phyloP scores from a whole-genome alignment of 2,797 vertebrate genomes.

The Rhynchotus rufescens region DNA sequence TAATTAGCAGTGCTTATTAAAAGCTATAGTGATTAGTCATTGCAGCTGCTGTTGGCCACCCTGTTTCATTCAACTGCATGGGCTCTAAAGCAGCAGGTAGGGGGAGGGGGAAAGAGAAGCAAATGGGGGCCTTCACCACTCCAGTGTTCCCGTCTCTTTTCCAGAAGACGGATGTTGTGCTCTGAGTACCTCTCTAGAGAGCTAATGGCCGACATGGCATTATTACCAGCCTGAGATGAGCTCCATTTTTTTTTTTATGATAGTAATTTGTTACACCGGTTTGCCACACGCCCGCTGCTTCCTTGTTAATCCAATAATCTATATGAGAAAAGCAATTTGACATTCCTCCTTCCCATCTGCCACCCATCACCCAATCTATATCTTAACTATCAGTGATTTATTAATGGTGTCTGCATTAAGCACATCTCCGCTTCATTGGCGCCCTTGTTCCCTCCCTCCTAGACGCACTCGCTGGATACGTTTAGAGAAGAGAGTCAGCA shows the following conservation, averaged over 20 bases:
- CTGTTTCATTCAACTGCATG: background rate
- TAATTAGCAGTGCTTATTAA: slow-evolving; percentile 48
- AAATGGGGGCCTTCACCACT: slow-evolving; percentile 19
- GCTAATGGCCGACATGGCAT: slow-evolving; percentile 74
- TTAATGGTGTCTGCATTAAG: slow-evolving; percentile 79
- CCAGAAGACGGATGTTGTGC: slow-evolving; percentile 70
- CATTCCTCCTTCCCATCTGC: slow-evolving; percentile 83
- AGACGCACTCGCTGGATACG: slow-evolving; percentile 52
- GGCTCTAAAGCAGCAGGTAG: background rate
- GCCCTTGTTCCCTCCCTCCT: slow-evolving; percentile 48
- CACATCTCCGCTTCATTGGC: slow-evolving; percentile 70
- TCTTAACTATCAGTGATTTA: slow-evolving; percentile 85
- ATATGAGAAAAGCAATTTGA: slow-evolving; percentile 87
- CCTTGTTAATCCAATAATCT: slow-evolving; percentile 87
- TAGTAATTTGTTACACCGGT: slow-evolving; percentile 83
- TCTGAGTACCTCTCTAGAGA: slow-evolving; percentile 75
- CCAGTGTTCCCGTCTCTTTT: slow-evolving; percentile 70
- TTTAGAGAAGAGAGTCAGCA: slow-evolving; percentile 63
- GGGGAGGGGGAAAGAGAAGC: background rate
- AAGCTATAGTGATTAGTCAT: slow-evolving; percentile 20
- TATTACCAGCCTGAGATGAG: slow-evolving; percentile 78
- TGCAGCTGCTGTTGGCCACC: slow-evolving; percentile 9
- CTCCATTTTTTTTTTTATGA: slow-evolving; percentile 79
- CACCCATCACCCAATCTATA: slow-evolving; percentile 84
- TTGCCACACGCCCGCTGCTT: slow-evolving; percentile 82